Evolutionary conservation across 2,113 vertebrate species (phyloP), one percentile per base, ranked within the genome.

Genomic region (Rana temporaria): DNA sequence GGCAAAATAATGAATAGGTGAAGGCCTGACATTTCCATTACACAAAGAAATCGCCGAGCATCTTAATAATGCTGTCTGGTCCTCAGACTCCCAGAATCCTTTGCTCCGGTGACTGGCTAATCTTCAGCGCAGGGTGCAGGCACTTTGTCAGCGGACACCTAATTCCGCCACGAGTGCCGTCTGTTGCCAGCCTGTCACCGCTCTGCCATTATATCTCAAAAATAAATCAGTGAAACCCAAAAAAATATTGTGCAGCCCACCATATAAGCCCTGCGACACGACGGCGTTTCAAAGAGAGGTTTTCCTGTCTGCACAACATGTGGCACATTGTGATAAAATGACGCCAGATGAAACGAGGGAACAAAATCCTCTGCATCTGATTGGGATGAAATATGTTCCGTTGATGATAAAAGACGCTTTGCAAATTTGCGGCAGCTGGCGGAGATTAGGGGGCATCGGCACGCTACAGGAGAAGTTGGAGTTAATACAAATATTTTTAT

Each of bases 1-100:
- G 38, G 63, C 24, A 22, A 52, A 68, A 83, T 83, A 83, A 83
- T 76, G 71, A 83, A 76, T 83, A 76, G 32, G 71, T 88, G 85
- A 71, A 89, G 85, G 87, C 87, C 84, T 81, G 30, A 85, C 88
- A 89, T 87, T 93, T 93, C 90, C 90, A 94, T 94, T 91, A 92
- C 87, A 84, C 78, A 66, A 84, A 89, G 90, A 86, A 91, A 89
- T 82, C 87, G 85, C 17, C 64, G 84, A 86, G 89, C 87, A 90
- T 91, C 87, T 91, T 84, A 85, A 70, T 85, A 78, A 90, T 89
- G 69, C 70, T 76, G 62, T 90, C 81, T 87, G 67, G 87, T 86
- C 71, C 71, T 22, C 42, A 84, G 65, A 52, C 79, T 77, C 81
- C 87, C 81, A 85, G 85, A 86, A 87, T 91, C 91, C 88, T 89